Conservation (phyloP, 2,797 vertebrate species). For the Acanthurus lineatus region DNA sequence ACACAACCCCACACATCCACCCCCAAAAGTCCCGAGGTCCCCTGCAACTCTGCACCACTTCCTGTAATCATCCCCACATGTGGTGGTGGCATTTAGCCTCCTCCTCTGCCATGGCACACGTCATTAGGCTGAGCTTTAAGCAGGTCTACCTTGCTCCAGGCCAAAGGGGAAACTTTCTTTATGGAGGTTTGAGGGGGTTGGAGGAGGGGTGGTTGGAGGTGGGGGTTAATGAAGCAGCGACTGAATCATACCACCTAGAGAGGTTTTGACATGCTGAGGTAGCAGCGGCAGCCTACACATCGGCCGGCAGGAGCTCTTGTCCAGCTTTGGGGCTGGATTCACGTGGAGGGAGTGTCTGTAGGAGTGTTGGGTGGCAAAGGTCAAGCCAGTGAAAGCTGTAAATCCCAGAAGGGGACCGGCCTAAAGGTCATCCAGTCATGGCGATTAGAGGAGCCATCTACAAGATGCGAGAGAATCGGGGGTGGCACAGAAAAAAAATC, state of each 20-base stretch:
- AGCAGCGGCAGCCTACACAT: slow-evolving; percentile 67
- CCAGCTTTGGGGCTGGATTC: slow-evolving; percentile 59
- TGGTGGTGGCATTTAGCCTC: slow-evolving; percentile 83
- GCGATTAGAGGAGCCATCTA: slow-evolving; percentile 78
- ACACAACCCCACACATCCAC: slow-evolving; percentile 42
- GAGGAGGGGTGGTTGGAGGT: slow-evolving; percentile 57
- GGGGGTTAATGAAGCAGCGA: slow-evolving; percentile 79
- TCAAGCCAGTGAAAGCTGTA: slow-evolving; percentile 85
- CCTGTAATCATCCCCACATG: slow-evolving; percentile 88
- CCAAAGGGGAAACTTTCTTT: slow-evolving; percentile 76
- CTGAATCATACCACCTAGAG: slow-evolving; percentile 83
- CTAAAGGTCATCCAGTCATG: slow-evolving; percentile 83
- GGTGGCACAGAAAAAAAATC: slow-evolving; percentile 66
- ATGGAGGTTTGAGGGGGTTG: slow-evolving; percentile 61
- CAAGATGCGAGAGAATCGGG: slow-evolving; percentile 76
- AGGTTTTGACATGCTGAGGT: slow-evolving; percentile 82
- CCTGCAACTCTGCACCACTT: slow-evolving; percentile 82
- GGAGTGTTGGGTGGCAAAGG: slow-evolving; percentile 79
- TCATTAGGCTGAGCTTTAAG: slow-evolving; percentile 86
- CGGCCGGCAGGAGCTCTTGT: slow-evolving; percentile 48
- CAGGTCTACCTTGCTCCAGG: slow-evolving; percentile 82
- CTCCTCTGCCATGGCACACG: slow-evolving; percentile 80
- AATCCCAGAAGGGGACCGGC: slow-evolving; percentile 81
- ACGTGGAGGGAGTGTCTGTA: slow-evolving; percentile 78
- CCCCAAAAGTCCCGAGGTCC: slow-evolving; percentile 69